Evolutionary conservation across 2,888 invertebrate genomes (phyloP), one percentile per base, ranked within the genome.

Genomic region (Liopterus haemorrhoidalis): DNA sequence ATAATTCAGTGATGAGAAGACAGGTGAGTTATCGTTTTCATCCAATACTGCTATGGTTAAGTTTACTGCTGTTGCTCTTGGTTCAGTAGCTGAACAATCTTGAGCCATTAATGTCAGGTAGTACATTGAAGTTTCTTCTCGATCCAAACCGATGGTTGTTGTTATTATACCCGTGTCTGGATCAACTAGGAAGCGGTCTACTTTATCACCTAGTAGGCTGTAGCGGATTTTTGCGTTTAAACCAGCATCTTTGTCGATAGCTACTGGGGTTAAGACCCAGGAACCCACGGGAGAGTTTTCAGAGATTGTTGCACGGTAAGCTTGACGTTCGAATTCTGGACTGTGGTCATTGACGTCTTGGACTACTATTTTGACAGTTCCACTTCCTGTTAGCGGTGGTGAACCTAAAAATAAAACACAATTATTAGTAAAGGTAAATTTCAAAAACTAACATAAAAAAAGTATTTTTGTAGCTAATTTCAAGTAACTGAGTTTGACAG

Each of bases 271-370:
- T 5, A 89, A 72, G 2, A 94, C 86, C 59, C 80, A 75, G 0
- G 88, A 84, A 18, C 86, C 87, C 11, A 81, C 66, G 2, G 86
- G 80, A 40, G 83, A 70, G 66, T 95, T 94, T 72, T 96, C 96
- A 53, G 78, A 73, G 0, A 95, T 82, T 36, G 70, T 74, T 0
- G 85, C 83, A 54, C 78, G 78, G 64, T 92, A 92, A 42, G 82
- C 81, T 61, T 86, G 84, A 41, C 85, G 75, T 57, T 81, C 82
- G 66, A 95, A 95, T 57, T 84, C 82, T 0, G 95, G 95, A 54
- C 82, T 82, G 65, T 94, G 91, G 65, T 95, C 95, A 66, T 95
- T 95, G 45, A 91, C 85, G 67, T 96, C 96, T 69, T 91, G 86
- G 6, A 96, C 93, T 41, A 88, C 75, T 46, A 96, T 83, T 59